Evolutionary conservation across 2,113 vertebrate genomes (phyloP).

Genomic region (Cinclus mexicanus): DNA sequence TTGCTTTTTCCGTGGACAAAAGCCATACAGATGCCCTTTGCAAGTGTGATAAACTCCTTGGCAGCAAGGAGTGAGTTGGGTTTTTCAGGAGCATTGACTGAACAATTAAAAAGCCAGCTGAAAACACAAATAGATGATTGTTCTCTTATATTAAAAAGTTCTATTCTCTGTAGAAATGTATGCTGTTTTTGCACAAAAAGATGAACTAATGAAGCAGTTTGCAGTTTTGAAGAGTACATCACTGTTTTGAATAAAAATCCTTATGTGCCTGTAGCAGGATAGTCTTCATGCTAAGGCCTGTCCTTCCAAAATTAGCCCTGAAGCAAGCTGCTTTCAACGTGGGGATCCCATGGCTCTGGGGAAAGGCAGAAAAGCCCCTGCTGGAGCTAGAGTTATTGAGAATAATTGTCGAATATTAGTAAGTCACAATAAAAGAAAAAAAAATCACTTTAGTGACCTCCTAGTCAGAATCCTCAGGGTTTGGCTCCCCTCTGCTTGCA

Average conservation of each 20-base stretch:
- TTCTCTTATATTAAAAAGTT: neutral
- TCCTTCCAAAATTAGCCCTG: neutral
- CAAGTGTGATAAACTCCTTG: neutral
- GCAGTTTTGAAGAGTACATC: neutral
- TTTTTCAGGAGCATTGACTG: neutral
- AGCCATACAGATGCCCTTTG: neutral
- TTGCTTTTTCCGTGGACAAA: neutral
- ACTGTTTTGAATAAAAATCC: neutral
- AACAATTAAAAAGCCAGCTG: neutral
- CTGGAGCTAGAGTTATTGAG: neutral
- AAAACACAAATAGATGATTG: neutral
- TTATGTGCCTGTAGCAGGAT: neutral
- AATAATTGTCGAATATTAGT: neutral
- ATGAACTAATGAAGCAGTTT: neutral
- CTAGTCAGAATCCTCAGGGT: neutral
- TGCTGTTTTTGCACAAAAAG: neutral
- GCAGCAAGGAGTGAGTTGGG: neutral
- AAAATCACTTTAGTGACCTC: neutral
- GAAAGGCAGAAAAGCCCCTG: neutral
- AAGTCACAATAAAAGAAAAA: neutral
- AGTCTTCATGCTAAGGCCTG: neutral
- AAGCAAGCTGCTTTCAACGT: neutral
- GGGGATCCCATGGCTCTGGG: neutral
- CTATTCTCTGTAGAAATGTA: neutral
- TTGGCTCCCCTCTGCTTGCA: neutral